phyloP scores from a whole-genome alignment of 2,888 invertebrate genomes.

The Mantis religiosa region DNA sequence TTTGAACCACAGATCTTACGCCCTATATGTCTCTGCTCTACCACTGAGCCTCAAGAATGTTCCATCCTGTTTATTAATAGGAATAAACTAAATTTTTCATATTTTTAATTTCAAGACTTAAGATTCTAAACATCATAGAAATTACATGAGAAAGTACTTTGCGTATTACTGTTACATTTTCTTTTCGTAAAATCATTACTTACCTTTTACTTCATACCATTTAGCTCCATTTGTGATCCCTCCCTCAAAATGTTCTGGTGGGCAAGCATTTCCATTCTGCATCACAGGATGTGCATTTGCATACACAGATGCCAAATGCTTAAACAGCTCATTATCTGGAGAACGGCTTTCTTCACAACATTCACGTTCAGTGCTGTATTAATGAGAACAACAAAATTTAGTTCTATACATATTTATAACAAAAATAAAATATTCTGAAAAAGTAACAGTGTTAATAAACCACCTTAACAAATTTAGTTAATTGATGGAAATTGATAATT shows the following conservation, averaged over 20 bases:
- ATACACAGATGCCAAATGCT: constrained; percentile 70
- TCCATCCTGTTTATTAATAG: no score
- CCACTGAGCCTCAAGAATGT: no score
- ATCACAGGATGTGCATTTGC: constrained; percentile 71
- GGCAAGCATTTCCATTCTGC: constrained; percentile 69
- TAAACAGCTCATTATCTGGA: constrained; percentile 80
- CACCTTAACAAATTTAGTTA: no score
- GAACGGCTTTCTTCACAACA: constrained; percentile 71
- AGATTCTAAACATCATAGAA: no score
- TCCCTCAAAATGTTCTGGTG: constrained; percentile 64
- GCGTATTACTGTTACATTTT: no score
- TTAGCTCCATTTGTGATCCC: constrained; percentile 89
- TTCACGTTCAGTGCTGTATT: constrained; percentile 50
- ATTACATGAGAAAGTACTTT: no score
- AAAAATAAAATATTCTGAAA: background rate
- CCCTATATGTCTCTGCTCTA: no score
- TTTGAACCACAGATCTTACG: no score
- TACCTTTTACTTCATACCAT: constrained; percentile 83
- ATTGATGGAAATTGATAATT: no score
- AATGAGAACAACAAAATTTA: constrained; percentile 26
- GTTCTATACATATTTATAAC: background rate
- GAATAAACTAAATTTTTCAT: no score
- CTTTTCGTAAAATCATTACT: background rate
- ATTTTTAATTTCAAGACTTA: no score
- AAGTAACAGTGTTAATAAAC: background rate